These are phyloP conservation scores for Pemphigus obesinymphae DNA, from an alignment of 1,140 invertebrate genomes.

Conservation along the genomic window DNA sequence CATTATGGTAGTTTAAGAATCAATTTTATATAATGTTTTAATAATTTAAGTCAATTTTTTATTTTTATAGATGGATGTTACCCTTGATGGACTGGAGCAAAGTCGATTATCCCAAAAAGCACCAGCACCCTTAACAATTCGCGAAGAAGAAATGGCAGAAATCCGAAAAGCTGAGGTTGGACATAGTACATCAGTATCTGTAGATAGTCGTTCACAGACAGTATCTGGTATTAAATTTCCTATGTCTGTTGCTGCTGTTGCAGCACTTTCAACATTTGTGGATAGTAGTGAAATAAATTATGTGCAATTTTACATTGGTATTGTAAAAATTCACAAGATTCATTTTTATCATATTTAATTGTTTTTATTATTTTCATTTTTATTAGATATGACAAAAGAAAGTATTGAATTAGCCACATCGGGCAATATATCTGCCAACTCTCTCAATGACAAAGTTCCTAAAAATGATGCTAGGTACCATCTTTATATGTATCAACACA, in stretches of 20 bases:
- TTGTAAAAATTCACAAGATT: conserved; percentile 23
- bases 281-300: conserved; percentile 54
- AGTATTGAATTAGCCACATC: conserved; percentile 44
- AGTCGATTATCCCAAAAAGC: conserved; percentile 71
- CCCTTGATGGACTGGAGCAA: conserved; percentile 72
- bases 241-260: conserved; percentile 56
- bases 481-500: conserved; percentile 85
- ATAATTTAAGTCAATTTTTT: background rate
- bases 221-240: conserved; percentile 89
- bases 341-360: background rate
- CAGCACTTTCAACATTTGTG: conserved; percentile 59
- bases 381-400: conserved; percentile 45
- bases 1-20: conserved; percentile 55
- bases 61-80: conserved; percentile 68
- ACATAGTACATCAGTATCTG: conserved; percentile 56
- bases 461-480: conserved; percentile 84
- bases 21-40: conserved; percentile 44
- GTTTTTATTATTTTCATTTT: background rate
- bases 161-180: conserved; percentile 64
- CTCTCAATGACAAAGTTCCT: conserved; percentile 72
- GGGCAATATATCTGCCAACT: conserved; percentile 45
- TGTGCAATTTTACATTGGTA: conserved; percentile 70
- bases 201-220: conserved; percentile 85
- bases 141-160: conserved; percentile 83
- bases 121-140: conserved; percentile 80